Conservation (phyloP, 2,888 invertebrate genomes). For the Drosophila cracens region DNA sequence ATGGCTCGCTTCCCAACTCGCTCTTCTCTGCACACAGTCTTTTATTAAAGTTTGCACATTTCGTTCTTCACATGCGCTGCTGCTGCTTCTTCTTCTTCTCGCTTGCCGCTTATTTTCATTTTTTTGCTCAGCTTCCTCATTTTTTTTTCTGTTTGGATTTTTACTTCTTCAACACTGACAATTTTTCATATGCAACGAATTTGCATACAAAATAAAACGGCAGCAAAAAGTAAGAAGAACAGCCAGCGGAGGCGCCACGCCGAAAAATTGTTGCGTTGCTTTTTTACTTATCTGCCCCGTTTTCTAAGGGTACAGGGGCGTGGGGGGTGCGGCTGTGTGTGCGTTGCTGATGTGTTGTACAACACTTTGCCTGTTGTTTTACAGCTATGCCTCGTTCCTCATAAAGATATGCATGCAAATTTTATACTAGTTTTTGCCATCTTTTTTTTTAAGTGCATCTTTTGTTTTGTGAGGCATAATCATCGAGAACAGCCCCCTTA, state of each 20-base stretch:
- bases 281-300: conserved; percentile 25
- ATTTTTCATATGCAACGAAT: conserved; percentile 77
- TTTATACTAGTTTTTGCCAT: conserved; percentile 53
- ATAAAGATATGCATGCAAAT: conserved; percentile 74
- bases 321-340: not conserved
- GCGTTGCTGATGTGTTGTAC: conserved; percentile 6
- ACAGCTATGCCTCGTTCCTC: conserved; percentile 46
- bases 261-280: conserved; percentile 74
- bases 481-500: conserved; percentile 20
- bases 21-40: conserved; percentile 28
- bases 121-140: not conserved
- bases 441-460: conserved; percentile 21
- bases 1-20: conserved; percentile 40
- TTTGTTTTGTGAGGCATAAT: conserved; percentile 50
- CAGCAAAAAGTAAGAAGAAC: conserved; percentile 17
- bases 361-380: conserved; percentile 47
- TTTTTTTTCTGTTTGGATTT: not conserved
- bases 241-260: conserved; percentile 51
- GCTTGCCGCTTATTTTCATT: conserved; percentile 36
- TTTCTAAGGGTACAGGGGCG: not conserved
- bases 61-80: conserved; percentile 56
- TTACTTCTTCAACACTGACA: conserved; percentile 47
- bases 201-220: conserved; percentile 68
- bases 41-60: conserved; percentile 79
- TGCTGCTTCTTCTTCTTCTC: not conserved